Conservation (phyloP, 2,888 invertebrate genomes). For the Lasioglossum oenotherae region DNA sequence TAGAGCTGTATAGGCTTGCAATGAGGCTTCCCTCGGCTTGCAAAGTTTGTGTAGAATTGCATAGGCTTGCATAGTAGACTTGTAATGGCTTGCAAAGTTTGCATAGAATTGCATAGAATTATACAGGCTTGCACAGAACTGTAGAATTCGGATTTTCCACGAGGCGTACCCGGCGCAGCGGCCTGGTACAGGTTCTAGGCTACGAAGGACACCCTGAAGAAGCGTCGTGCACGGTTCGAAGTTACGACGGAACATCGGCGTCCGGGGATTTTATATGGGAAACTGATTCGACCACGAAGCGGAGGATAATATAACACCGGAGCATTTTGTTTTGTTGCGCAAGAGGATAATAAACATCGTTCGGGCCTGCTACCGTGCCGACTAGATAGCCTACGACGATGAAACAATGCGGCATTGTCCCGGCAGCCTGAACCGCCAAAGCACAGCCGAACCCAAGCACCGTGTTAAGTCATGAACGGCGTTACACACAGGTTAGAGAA, state of each 20-base stretch:
- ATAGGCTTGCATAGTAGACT: too few species aligned
- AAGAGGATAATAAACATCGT: constrained; percentile 75
- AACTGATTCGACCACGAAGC: constrained; percentile 66
- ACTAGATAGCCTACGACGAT: constrained; percentile 76
- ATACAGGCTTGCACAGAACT: background rate
- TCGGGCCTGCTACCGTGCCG: constrained; percentile 68
- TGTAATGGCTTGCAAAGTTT: too few species aligned
- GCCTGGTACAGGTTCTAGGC: background rate
- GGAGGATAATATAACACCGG: constrained; percentile 66
- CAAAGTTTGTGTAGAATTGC: too few species aligned
- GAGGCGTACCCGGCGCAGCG: background rate
- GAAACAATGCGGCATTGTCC: constrained; percentile 82
- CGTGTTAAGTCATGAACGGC: constrained; percentile 72
- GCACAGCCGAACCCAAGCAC: constrained; percentile 68
- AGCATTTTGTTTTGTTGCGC: constrained; percentile 71
- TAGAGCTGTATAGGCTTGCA: too few species aligned
- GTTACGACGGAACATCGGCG: constrained; percentile 55
- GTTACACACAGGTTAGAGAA: constrained; percentile 58
- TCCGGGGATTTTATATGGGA: constrained; percentile 67
- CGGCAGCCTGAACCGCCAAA: constrained; percentile 76
- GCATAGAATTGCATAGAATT: background rate
- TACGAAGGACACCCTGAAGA: constrained; percentile 39
- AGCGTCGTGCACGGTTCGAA: constrained; percentile 54
- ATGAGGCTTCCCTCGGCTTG: too few species aligned
- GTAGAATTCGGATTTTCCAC: background rate